Percentiles rank a stretch among this genome's conserved stretches.
phyloP scores from a whole-genome alignment of 2,888 invertebrate species.

The Drosophila stalkeri region DNA sequence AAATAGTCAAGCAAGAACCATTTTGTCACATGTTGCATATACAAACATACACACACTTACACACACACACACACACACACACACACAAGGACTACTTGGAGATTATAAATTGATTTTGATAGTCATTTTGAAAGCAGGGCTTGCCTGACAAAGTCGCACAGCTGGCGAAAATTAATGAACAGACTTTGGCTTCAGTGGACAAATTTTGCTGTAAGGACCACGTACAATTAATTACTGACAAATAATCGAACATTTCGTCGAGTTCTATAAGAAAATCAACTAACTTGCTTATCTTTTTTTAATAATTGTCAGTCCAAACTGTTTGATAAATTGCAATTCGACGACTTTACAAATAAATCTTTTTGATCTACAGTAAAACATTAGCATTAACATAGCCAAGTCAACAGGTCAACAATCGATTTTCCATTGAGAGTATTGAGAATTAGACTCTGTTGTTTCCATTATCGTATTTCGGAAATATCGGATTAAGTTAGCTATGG shows the following conservation, averaged over 20 bases:
- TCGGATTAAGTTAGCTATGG: not conserved
- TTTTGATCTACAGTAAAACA: not conserved
- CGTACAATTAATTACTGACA: slow-evolving; percentile 62
- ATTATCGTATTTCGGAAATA: not conserved
- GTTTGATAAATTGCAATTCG: not conserved
- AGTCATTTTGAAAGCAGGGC: slow-evolving; percentile 17
- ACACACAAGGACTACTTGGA: slow-evolving; percentile 7
- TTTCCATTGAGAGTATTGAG: not conserved
- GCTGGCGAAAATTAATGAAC: slow-evolving; percentile 64
- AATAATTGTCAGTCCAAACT: not conserved
- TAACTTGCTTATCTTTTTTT: too few relatives aligned
- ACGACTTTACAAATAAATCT: not conserved
- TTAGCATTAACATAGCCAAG: not conserved
- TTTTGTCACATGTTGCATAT: slow-evolving; percentile 70
- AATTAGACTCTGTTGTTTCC: not conserved
- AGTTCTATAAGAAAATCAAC: not conserved
- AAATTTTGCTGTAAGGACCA: slow-evolving; percentile 24
- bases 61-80: not conserved
- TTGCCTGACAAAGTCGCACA: slow-evolving; percentile 35
- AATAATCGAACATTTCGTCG: slow-evolving; percentile 33
- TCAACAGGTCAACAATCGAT: not conserved
- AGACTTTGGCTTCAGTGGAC: slow-evolving; percentile 22
- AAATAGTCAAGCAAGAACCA: slow-evolving; percentile 25
- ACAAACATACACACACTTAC: not conserved
- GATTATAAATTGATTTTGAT: slow-evolving; percentile 72